Percentiles rank a stretch among this genome's conserved stretches.
These are phyloP conservation scores for Hoplias malabaricus DNA, from an alignment of 2,113 vertebrate genomes.

Conservation along the genomic window DNA sequence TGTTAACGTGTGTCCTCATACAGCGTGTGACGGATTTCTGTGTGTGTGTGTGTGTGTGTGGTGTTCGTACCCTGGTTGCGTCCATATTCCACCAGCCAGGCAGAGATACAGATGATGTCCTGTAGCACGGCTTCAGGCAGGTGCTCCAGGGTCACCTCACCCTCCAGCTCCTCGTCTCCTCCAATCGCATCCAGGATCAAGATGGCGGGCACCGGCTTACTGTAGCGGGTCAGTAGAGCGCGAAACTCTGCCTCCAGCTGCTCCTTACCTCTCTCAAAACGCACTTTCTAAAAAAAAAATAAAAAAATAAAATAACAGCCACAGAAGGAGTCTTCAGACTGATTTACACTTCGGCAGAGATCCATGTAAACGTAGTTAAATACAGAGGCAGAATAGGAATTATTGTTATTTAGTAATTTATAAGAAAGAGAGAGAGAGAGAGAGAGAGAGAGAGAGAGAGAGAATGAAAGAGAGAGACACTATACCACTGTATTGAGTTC, in stretches of 20 bases:
- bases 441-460: neutral
- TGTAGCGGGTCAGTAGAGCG: constrained; percentile 88
- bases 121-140: constrained; percentile 86
- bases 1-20: too few relatives aligned
- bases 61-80: constrained; percentile 86
- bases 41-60: neutral
- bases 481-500: constrained; percentile 96
- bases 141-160: constrained; percentile 88
- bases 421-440: neutral
- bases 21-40: neutral
- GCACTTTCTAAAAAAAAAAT: constrained; percentile 78
- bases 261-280: constrained; percentile 95
- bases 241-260: constrained; percentile 92
- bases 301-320: too few relatives aligned
- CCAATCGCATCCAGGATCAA: constrained; percentile 91
- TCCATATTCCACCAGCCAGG: constrained; percentile 94
- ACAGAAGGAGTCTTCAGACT: too few relatives aligned
- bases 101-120: constrained; percentile 88
- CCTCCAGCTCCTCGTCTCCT: constrained; percentile 88
- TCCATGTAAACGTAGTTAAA: too few relatives aligned
- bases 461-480: neutral
- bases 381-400: too few relatives aligned
- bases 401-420: too few relatives aligned
- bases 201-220: constrained; percentile 89
- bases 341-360: too few relatives aligned